phyloP scores from a whole-genome alignment of 2,113 vertebrate species.

The Elanoides forficatus region DNA sequence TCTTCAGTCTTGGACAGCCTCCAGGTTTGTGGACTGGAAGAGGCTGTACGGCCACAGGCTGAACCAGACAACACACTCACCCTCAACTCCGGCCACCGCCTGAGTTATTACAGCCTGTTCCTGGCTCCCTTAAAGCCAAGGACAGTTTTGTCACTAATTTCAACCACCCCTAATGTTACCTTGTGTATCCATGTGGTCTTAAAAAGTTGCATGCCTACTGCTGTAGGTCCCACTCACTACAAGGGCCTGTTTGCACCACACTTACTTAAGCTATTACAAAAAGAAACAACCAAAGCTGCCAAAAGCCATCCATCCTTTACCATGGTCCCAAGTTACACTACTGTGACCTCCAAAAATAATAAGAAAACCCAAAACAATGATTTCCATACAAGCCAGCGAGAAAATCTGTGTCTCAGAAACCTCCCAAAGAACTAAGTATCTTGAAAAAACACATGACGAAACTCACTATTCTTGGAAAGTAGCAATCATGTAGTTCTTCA shows the following conservation, averaged over 20 bases:
- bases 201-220: not conserved
- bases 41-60: not conserved
- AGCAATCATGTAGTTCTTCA: not conserved
- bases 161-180: not conserved
- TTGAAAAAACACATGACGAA: not conserved
- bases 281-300: not conserved
- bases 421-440: not conserved
- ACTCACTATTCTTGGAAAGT: not conserved
- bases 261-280: not conserved
- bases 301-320: not conserved
- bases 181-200: not conserved
- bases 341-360: not conserved
- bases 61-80: rapidly evolving
- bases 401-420: not conserved
- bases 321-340: not conserved
- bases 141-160: not conserved
- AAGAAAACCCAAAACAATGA: not conserved
- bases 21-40: not conserved
- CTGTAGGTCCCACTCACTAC: not conserved
- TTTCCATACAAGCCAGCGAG: not conserved
- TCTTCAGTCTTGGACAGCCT: not conserved
- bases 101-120: not conserved
- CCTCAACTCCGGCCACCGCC: not conserved
- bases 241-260: not conserved
- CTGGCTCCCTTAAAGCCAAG: not conserved